Evolutionary conservation across 1,140 invertebrate species (phyloP), one percentile per base, ranked within the genome.

Genomic region (Venustaconcha ellipsiformis): DNA sequence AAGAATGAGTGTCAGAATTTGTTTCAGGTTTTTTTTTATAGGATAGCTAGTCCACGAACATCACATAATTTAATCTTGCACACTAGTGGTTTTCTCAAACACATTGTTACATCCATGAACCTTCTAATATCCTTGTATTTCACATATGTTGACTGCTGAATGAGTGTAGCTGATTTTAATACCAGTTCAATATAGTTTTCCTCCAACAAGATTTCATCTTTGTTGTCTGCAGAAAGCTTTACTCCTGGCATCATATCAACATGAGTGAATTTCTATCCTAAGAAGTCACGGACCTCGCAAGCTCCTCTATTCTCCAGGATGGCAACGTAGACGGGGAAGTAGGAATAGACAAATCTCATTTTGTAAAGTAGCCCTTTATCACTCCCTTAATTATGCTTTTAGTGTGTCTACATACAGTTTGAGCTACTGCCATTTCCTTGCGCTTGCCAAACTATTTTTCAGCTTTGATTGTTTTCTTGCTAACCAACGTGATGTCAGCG

Each of bases 101-200:
- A 99, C 98, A 91, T 99, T 99, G 73, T 99, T 93, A 89, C 99
- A 90, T 99, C 99, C 91, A 99, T 95, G 93, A 99, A 99, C 92
- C 99, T 99, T 93, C 97, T 93, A 91, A 99, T 99, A 94, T 99
- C 99, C 93, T 99, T 99, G 86, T 98, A 96, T 91, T 99, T 99
- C 55, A 99, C 99, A 72, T 95, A 95, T 30, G 98, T 99, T 0
- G 96, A 99, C 89, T 99, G 98, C 90, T 99, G 98, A 84, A 99
- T 99, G 48, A 98, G 93, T 48, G 99, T 98, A 91, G 99, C 99
- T 93, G 97, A 99, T 92, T 96, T 93, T 12, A 98, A 99, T 56
- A 99, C 99, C 90, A 97, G 94, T 92, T 99, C 98, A 80, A 99
- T 93, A 79, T 97, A 96, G 90, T 99, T 99, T 89, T 99, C 98